A percentile compares a stretch with the other conserved stretches of the same genome.
phyloP scores from a whole-genome alignment of 1,140 invertebrate species.

The Drosophila melanica region DNA sequence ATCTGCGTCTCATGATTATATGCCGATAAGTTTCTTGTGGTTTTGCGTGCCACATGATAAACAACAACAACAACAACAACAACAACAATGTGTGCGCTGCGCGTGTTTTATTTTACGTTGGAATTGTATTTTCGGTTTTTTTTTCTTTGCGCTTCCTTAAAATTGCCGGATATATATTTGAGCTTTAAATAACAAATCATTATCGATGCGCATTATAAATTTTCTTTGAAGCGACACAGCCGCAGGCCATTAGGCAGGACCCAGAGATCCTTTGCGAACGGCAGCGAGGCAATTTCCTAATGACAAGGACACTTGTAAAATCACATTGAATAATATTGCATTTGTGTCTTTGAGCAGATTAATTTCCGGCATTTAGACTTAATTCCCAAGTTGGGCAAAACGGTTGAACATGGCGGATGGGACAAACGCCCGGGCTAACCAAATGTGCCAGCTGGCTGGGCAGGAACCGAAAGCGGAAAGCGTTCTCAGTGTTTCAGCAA shows the following conservation, averaged over 20 bases:
- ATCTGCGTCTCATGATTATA: constrained; percentile 47
- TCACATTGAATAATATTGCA: constrained; percentile 78
- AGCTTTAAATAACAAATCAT: constrained; percentile 80
- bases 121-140: constrained; percentile 36
- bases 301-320: constrained; percentile 79
- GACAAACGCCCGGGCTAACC: constrained; percentile 15
- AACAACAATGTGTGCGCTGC: constrained; percentile 8
- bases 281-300: constrained; percentile 65
- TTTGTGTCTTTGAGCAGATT: constrained; percentile 68
- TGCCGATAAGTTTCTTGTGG: constrained; percentile 65
- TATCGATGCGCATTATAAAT: constrained; percentile 80
- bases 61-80: constrained; percentile 15
- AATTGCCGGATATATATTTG: constrained; percentile 77
- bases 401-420: constrained; percentile 6
- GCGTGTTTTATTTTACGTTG: constrained; percentile 34
- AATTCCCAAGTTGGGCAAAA: constrained; percentile 67
- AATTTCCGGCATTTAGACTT: constrained; percentile 78
- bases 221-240: constrained; percentile 24
- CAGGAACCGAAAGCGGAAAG: neutral
- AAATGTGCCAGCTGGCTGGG: neutral
- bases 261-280: neutral
- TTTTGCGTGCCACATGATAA: constrained; percentile 41
- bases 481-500: constrained; percentile 37
- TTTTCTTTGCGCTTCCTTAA: constrained; percentile 31
- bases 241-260: constrained; percentile 16